Evolutionary conservation across 1,140 invertebrate species (phyloP).

Genomic region (Ganaspis sp.): DNA sequence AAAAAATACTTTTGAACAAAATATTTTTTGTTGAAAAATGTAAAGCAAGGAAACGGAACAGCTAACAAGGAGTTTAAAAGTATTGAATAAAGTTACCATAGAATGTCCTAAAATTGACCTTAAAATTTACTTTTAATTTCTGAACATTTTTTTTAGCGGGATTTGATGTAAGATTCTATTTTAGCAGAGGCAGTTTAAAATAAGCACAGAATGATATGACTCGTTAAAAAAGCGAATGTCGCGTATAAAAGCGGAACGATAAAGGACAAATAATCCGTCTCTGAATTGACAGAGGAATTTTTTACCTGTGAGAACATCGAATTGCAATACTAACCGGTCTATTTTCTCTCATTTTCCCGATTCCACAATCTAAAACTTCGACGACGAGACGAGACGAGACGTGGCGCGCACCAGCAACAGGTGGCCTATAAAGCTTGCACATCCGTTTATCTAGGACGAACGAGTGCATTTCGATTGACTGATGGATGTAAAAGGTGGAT

Average conservation of each 20-base stretch:
- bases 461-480: constrained; percentile 66
- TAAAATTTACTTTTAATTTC: too few species aligned
- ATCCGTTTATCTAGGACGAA: constrained; percentile 66
- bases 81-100: too few species aligned
- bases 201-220: constrained; percentile 29
- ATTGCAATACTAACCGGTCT: not conserved
- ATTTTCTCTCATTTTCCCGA: constrained; percentile 49
- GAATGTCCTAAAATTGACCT: too few species aligned
- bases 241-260: not conserved
- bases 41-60: too few species aligned
- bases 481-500: constrained; percentile 62
- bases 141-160: too few species aligned
- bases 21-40: too few species aligned
- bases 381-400: constrained; percentile 47
- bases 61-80: too few species aligned
- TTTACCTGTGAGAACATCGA: not conserved
- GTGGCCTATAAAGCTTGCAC: constrained; percentile 64
- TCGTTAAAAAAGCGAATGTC: constrained; percentile 1
- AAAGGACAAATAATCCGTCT: not conserved
- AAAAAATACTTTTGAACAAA: too few species aligned
- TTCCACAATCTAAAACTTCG: constrained; percentile 62
- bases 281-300: not conserved
- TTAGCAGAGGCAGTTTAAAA: too few species aligned
- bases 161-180: too few species aligned
- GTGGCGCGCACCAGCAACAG: constrained; percentile 59